A percentile compares a stretch with the other conserved stretches of the same genome.
phyloP scores from a whole-genome alignment of 2,113 vertebrate genomes.

The Chelonoidis abingdonii region DNA sequence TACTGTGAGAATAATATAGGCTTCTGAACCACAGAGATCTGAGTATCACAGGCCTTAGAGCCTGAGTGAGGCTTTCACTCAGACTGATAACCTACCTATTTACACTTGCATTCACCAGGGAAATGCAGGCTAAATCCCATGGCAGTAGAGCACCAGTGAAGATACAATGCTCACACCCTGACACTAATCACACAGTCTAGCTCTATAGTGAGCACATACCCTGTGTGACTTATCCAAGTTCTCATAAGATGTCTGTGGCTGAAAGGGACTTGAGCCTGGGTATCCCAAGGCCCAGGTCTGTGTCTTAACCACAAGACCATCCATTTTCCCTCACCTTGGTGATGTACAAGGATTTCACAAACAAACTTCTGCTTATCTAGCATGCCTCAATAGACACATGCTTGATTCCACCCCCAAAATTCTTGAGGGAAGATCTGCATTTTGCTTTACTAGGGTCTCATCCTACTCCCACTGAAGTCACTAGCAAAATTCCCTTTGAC shows the following conservation, averaged over 20 bases:
- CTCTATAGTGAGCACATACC: background rate
- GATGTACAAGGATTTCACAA: background rate
- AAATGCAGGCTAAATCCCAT: background rate
- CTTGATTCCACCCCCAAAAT: background rate
- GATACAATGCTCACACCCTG: background rate
- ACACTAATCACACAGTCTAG: background rate
- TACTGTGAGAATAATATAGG: background rate
- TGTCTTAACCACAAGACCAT: background rate
- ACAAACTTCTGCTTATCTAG: background rate
- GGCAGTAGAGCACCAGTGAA: background rate
- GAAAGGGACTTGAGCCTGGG: background rate
- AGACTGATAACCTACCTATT: background rate
- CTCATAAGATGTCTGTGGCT: background rate
- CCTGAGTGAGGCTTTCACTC: background rate
- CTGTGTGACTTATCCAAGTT: background rate
- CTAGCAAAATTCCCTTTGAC: background rate
- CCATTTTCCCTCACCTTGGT: background rate
- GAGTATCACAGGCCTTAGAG: background rate
- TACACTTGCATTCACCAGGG: background rate
- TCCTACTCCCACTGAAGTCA: background rate
- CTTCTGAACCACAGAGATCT: background rate
- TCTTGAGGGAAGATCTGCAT: background rate
- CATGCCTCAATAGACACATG: fast-evolving
- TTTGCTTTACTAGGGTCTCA: background rate
- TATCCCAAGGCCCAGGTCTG: background rate